A percentile compares a stretch with the other conserved stretches of the same genome.
These are phyloP conservation scores for Panagrolaimus sp. DNA, from an alignment of 1,140 invertebrate genomes.

Conservation along the genomic window DNA sequence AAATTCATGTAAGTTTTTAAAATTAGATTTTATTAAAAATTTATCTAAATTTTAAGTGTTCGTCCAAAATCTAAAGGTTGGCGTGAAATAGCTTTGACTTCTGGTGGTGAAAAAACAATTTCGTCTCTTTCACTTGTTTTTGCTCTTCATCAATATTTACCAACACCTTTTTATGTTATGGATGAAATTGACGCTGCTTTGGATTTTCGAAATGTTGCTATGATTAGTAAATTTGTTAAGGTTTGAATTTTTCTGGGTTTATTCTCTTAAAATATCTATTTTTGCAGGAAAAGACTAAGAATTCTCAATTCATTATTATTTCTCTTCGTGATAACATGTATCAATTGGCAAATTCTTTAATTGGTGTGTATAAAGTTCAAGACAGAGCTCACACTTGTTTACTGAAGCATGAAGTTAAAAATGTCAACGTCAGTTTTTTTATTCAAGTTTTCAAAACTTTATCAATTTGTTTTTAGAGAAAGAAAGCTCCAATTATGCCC, in stretches of 20 bases:
- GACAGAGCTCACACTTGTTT: constrained; percentile 12
- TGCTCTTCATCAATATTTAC: constrained; percentile 94
- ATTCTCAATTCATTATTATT: constrained; percentile 97
- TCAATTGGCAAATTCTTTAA: constrained; percentile 79
- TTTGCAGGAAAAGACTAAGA: constrained; percentile 77
- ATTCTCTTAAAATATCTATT: not conserved
- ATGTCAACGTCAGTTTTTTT: too few relatives aligned
- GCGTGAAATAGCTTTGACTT: constrained; percentile 97
- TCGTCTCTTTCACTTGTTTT: constrained; percentile 93
- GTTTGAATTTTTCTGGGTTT: not conserved
- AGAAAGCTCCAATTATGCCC: too few relatives aligned
- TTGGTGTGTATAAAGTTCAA: constrained; percentile 84
- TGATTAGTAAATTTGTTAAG: constrained; percentile 94
- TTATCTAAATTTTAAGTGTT: constrained; percentile 77
- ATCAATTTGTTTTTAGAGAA: too few relatives aligned
- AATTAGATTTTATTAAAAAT: too few relatives aligned
- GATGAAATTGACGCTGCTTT: constrained; percentile 98
- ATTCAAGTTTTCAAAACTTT: too few relatives aligned
- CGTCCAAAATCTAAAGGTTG: constrained; percentile 94
- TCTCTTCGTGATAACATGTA: constrained; percentile 96
- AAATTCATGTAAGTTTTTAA: too few relatives aligned
- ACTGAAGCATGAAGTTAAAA: too few relatives aligned
- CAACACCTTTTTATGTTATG: constrained; percentile 96
- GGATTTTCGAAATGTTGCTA: constrained; percentile 97
- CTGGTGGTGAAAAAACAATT: constrained; percentile 95